Evolutionary conservation across 2,113 vertebrate species (phyloP), one percentile per base, ranked within the genome.

Genomic region (Ammospiza nelsoni): DNA sequence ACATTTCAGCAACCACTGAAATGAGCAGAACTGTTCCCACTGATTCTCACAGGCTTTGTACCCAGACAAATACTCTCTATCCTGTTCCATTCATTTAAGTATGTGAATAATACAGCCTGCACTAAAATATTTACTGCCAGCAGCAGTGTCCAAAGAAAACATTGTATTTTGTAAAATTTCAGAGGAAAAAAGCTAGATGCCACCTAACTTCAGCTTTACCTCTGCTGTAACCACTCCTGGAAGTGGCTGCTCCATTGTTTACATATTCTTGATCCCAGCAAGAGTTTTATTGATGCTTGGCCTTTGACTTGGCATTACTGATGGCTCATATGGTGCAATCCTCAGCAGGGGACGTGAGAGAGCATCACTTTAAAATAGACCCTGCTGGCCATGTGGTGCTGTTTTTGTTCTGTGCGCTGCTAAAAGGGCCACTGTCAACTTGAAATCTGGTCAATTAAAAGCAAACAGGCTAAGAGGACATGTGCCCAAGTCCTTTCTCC

Each of bases 241-340:
- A 84, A 94, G 76, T 84, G 68, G 24, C 82, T 88, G 85, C 79
- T 90, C 87, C 94, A 81, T 91, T 96, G 91, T 95, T 96, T 84
- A 39, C 72, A 14, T 78, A 65, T 68, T 86, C 83, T 96, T 93
- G 85, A 81, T 94, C 85, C 20, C 94, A 96, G 92, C 83, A 67
- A 88, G 92, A 75, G 84, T 57, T 89, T 90, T 96, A 94, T 95
- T 84, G 94, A 95, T 92, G 89, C 65, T 72, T 93, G 94, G 92
- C 94, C 94, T 97, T 94, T 96, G 95, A 71, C 95, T 95, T 93
- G 82, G 80, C 9, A 1, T 94, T 96, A 75, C 87, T 90, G 96
- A 90, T 94, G 92, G 87, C 92, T 95, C 96, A 91, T 49, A 92
- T 49, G 82, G 95, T 71, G 87, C 93, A 41, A 20, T 46, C 79